Conservation (phyloP, 2,797 vertebrate species). For the Perodicticus potto region DNA sequence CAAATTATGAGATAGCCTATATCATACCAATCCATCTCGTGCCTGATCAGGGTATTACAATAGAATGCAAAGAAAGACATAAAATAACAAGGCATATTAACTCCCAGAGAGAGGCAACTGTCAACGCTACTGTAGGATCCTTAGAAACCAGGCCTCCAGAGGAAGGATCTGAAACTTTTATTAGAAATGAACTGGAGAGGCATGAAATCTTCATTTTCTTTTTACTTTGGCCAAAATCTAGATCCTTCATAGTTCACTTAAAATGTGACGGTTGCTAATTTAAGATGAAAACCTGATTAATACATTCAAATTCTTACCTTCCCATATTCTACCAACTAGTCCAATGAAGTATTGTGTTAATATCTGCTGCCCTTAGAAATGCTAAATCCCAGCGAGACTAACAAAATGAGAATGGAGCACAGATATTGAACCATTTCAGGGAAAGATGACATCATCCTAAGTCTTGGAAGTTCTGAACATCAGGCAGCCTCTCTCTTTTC, state of each 20-base stretch:
- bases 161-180: not conserved
- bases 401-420: not conserved
- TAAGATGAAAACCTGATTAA: conserved; percentile 9
- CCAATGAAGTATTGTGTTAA: not conserved
- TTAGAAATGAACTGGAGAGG: not conserved
- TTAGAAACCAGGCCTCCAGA: not conserved
- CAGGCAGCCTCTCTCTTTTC: not conserved
- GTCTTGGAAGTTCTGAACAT: not conserved
- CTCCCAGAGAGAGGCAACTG: not conserved
- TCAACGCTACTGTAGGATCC: not conserved
- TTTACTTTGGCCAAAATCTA: not conserved
- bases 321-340: not conserved
- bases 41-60: not conserved
- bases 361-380: not conserved
- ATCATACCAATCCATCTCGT: not conserved
- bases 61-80: not conserved
- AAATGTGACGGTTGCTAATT: conserved; percentile 14
- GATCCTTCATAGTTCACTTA: not conserved
- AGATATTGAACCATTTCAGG: not conserved
- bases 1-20: not conserved
- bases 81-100: not conserved
- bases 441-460: not conserved
- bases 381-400: not conserved
- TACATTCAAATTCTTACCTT: not conserved
- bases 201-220: not conserved